A percentile compares a stretch with the other conserved stretches of the same genome.
Evolutionary conservation across 2,888 invertebrate genomes (phyloP).

Genomic region (Megalurothrips usitatus): DNA sequence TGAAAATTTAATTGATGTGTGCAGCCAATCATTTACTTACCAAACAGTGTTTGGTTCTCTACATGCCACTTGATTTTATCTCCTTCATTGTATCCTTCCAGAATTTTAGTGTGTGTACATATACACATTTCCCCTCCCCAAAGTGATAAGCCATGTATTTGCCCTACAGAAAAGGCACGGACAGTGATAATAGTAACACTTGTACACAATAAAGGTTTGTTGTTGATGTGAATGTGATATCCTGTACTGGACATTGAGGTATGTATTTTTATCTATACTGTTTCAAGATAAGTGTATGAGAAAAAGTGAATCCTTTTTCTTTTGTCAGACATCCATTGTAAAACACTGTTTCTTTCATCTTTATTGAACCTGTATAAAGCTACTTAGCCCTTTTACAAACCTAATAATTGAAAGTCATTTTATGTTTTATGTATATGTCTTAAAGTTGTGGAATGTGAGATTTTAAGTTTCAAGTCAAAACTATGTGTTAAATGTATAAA

Average conservation of each 20-base stretch:
- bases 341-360: conserved; percentile 7
- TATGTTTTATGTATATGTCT: conserved; percentile 18
- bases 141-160: conserved; percentile 26
- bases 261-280: conserved; percentile 25
- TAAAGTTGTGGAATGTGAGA: background rate
- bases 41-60: background rate
- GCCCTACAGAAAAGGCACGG: conserved; percentile 18
- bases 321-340: conserved; percentile 14
- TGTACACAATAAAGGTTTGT: conserved; percentile 25
- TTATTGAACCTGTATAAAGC: conserved; percentile 9
- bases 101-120: conserved; percentile 10
- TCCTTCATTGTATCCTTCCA: conserved; percentile 20
- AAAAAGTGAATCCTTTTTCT: conserved; percentile 15
- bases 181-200: conserved; percentile 25
- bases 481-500: background rate
- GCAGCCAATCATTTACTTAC: background rate
- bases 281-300: conserved; percentile 26
- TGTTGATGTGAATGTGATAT: conserved; percentile 26
- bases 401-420: conserved; percentile 25
- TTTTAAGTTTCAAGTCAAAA: background rate
- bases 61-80: conserved; percentile 10
- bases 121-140: background rate
- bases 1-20: background rate
- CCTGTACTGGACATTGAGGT: conserved; percentile 26
- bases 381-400: conserved; percentile 16